phyloP scores from a whole-genome alignment of 2,113 vertebrate genomes.

The Petrocephalus zakoni region DNA sequence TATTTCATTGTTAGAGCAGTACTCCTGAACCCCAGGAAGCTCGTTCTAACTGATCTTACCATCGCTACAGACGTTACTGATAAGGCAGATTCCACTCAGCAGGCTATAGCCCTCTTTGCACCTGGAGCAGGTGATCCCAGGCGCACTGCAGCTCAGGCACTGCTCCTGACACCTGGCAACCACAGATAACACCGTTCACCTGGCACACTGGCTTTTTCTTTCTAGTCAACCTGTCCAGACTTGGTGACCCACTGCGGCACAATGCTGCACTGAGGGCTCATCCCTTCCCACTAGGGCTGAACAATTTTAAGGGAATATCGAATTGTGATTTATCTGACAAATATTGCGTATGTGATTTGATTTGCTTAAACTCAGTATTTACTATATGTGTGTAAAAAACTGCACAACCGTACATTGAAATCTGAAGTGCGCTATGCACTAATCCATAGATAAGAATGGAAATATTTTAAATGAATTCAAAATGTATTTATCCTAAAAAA shows the following conservation, averaged over 20 bases:
- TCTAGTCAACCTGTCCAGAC: neutral
- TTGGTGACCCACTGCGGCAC: neutral
- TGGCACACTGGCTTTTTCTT: neutral
- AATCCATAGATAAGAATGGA: no score
- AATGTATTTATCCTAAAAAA: no score
- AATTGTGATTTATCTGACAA: no score
- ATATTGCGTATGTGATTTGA: no score
- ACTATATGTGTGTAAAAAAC: no score
- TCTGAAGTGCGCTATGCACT: no score
- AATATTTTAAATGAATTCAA: no score
- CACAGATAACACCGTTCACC: neutral
- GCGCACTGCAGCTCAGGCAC: slow-evolving; percentile 72
- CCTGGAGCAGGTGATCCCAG: slow-evolving; percentile 66
- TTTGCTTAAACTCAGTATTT: no score
- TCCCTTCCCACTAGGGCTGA: no score
- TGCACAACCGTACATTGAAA: no score
- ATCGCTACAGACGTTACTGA: slow-evolving; percentile 77
- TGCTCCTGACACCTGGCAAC: slow-evolving; percentile 75
- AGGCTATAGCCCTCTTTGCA: slow-evolving; percentile 76
- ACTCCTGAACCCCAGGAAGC: neutral
- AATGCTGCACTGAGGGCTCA: neutral
- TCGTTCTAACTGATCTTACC: slow-evolving; percentile 57
- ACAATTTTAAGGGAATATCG: no score
- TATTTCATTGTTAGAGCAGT: neutral
- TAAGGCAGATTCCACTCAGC: slow-evolving; percentile 66